Percentiles rank a stretch among this genome's conserved stretches.
Evolutionary conservation across 2,888 invertebrate genomes (phyloP).

Genomic region (Cephus pygmeus): DNA sequence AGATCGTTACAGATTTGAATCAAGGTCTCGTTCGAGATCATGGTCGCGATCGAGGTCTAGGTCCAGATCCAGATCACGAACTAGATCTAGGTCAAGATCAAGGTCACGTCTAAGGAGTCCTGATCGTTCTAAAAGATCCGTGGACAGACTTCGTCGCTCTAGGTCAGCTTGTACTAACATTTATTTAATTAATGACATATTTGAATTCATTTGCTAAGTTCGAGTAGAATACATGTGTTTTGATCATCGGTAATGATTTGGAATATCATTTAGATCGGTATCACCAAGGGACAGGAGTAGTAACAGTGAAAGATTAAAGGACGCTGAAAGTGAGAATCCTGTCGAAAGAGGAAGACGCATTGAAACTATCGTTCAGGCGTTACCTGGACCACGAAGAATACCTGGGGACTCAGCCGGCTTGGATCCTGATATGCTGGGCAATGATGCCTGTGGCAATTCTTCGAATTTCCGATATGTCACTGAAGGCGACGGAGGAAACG

Average conservation of each 20-base stretch:
- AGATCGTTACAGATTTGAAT: slow-evolving; percentile 45
- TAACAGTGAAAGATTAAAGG: not conserved
- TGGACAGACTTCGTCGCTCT: slow-evolving; percentile 47
- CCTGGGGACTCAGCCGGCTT: slow-evolving; percentile 29
- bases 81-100: slow-evolving; percentile 53
- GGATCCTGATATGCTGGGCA: slow-evolving; percentile 35
- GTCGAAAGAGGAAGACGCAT: slow-evolving; percentile 46
- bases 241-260: not conserved
- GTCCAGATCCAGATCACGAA: slow-evolving; percentile 63
- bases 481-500: slow-evolving; percentile 44
- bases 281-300: not conserved
- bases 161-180: slow-evolving; percentile 37
- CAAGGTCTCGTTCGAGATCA: slow-evolving; percentile 42
- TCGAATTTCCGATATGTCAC: slow-evolving; percentile 48
- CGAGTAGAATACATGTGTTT: not conserved
- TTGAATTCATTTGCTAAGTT: not conserved
- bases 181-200: too few relatives aligned
- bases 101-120: slow-evolving; percentile 34
- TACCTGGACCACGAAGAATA: slow-evolving; percentile 37
- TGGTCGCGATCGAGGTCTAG: slow-evolving; percentile 61
- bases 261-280: not conserved
- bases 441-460: slow-evolving; percentile 29
- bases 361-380: slow-evolving; percentile 58
- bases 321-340: not conserved
- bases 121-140: slow-evolving; percentile 31